phyloP scores from a whole-genome alignment of 2,797 vertebrate species.

The Chloroceryle amazona region DNA sequence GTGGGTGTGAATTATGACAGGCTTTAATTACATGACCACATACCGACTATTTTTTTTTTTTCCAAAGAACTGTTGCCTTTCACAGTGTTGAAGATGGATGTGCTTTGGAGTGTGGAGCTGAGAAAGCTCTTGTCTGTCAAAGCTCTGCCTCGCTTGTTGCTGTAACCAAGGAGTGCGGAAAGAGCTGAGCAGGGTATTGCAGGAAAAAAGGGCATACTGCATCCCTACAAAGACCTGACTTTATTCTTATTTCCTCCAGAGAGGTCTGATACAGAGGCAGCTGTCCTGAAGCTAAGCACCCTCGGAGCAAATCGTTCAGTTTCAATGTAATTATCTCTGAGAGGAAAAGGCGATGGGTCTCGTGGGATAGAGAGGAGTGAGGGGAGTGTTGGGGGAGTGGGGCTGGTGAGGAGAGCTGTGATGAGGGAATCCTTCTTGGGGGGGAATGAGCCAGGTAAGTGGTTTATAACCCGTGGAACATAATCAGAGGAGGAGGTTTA shows the following conservation, averaged over 20 bases:
- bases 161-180: accelerated
- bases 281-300: not conserved
- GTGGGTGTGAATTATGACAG: conserved; percentile 34
- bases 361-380: not conserved
- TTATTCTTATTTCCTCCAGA: not conserved
- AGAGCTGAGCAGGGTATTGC: not conserved
- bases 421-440: not conserved
- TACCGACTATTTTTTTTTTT: not conserved
- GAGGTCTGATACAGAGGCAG: not conserved
- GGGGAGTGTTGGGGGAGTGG: not conserved
- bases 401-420: not conserved
- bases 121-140: not conserved
- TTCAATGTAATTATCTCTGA: not conserved
- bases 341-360: not conserved
- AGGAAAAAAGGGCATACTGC: not conserved
- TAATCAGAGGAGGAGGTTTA: not conserved
- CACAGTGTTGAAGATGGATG: not conserved
- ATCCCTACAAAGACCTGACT: not conserved
- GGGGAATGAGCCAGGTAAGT: not conserved
- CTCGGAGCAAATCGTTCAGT: not conserved
- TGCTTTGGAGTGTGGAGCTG: not conserved
- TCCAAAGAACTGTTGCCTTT: not conserved
- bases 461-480: not conserved
- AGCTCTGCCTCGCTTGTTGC: not conserved
- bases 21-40: conserved; percentile 54